A percentile compares a stretch with the other conserved stretches of the same genome.
Conservation (phyloP, 1,140 invertebrate genomes). For the Drosophila navojoa region DNA sequence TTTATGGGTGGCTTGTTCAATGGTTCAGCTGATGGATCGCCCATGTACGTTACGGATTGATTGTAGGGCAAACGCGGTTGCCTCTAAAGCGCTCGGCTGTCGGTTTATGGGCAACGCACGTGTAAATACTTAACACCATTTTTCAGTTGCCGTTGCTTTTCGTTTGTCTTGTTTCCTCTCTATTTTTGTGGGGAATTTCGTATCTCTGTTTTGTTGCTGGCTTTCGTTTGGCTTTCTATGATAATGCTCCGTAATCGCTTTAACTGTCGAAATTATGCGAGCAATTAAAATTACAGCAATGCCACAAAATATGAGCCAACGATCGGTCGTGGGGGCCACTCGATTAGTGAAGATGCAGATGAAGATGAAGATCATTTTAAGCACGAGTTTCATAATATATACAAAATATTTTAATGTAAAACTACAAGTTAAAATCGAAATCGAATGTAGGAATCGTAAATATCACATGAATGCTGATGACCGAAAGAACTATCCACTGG, state of each 20-base stretch:
- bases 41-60: slow-evolving; percentile 17
- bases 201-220: slow-evolving; percentile 16
- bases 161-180: slow-evolving; percentile 5
- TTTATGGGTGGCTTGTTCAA: background rate
- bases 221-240: slow-evolving; percentile 72
- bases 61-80: slow-evolving; percentile 45
- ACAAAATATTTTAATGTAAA: too few species aligned
- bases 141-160: slow-evolving; percentile 48
- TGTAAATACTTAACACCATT: slow-evolving; percentile 82
- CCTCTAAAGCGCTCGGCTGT: slow-evolving; percentile 16
- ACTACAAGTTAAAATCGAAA: too few species aligned
- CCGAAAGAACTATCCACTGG: too few species aligned
- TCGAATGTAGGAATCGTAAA: too few species aligned
- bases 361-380: background rate
- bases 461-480: too few species aligned
- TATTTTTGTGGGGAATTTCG: slow-evolving; percentile 16
- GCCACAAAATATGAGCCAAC: slow-evolving; percentile 14
- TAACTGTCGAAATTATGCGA: slow-evolving; percentile 62
- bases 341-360: slow-evolving; percentile 15
- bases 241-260: slow-evolving; percentile 65
- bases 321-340: background rate
- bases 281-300: slow-evolving; percentile 61
- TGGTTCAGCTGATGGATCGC: slow-evolving; percentile 27
- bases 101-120: slow-evolving; percentile 64
- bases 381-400: too few species aligned